Evolutionary conservation across 1,140 invertebrate genomes (phyloP).

Genomic region (Metopolophium dirhodum): DNA sequence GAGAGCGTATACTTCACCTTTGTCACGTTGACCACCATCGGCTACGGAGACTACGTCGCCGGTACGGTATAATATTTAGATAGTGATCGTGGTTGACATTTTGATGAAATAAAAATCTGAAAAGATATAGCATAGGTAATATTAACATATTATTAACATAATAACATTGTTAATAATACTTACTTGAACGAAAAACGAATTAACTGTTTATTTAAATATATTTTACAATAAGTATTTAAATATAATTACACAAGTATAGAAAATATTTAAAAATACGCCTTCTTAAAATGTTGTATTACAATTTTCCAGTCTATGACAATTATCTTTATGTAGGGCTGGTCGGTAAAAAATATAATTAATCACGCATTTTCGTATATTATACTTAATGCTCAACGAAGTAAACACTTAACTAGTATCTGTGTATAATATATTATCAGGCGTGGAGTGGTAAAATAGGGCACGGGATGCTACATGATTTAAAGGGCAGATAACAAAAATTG

Average conservation of each 20-base stretch:
- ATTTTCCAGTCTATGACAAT: not conserved
- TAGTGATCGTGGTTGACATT: not conserved
- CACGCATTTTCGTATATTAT: not conserved
- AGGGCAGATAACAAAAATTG: too few relatives aligned
- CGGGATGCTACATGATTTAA: too few relatives aligned
- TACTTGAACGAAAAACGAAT: not conserved
- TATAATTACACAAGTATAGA: not conserved
- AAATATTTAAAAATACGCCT: not conserved
- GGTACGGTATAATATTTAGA: slow-evolving; percentile 65
- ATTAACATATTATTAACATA: too few relatives aligned
- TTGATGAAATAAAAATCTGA: not conserved
- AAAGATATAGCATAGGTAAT: not conserved
- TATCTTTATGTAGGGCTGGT: not conserved
- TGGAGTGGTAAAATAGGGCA: too few relatives aligned
- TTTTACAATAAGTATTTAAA: not conserved
- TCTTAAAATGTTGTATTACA: not conserved
- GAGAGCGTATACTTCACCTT: slow-evolving; percentile 90
- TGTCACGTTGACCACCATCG: slow-evolving; percentile 91
- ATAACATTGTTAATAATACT: not conserved
- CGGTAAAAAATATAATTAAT: not conserved
- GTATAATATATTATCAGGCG: too few relatives aligned
- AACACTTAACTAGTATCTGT: too few relatives aligned
- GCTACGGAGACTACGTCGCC: slow-evolving; percentile 92
- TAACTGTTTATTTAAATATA: not conserved
- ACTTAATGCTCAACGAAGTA: not conserved